phyloP scores from a whole-genome alignment of 2,888 invertebrate genomes.

The Heterodera filipjevi region DNA sequence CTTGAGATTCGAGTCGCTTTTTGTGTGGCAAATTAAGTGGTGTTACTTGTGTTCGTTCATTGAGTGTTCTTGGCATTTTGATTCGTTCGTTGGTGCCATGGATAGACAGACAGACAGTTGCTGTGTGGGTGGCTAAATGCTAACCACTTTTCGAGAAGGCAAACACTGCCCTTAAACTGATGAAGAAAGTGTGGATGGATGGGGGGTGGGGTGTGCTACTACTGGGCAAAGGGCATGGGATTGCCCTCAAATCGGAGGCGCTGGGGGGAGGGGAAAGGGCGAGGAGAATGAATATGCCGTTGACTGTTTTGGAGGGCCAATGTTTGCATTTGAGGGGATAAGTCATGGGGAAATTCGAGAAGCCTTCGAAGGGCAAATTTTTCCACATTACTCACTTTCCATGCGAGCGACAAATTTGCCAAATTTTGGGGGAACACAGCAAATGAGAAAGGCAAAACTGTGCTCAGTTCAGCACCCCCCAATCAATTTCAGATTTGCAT shows the following conservation, averaged over 20 bases:
- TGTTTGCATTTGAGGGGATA: constrained; percentile 10
- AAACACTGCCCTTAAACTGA: constrained; percentile 10
- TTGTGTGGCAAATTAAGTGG: neutral
- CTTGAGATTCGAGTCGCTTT: neutral
- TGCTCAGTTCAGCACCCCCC: neutral
- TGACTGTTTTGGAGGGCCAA: neutral
- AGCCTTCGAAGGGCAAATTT: constrained; percentile 16
- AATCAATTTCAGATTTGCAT: constrained; percentile 48
- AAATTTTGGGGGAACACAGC: neutral
- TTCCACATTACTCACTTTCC: constrained; percentile 25
- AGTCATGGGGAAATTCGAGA: constrained; percentile 24
- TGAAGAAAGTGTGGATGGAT: neutral
- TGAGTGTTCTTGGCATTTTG: neutral
- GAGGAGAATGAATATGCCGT: neutral
- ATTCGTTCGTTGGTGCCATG: neutral
- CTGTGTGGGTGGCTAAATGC: neutral
- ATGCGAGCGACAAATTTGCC: constrained; percentile 26
- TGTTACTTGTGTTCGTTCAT: neutral
- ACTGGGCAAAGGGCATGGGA: constrained; percentile 7
- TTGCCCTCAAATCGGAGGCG: constrained; percentile 6
- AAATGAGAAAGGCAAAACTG: neutral
- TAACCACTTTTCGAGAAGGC: neutral
- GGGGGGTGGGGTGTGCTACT: neutral
- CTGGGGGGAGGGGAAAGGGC: neutral
- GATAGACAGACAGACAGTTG: neutral